Conservation (phyloP, 2,888 invertebrate species). For the Xestia c-nigrum region DNA sequence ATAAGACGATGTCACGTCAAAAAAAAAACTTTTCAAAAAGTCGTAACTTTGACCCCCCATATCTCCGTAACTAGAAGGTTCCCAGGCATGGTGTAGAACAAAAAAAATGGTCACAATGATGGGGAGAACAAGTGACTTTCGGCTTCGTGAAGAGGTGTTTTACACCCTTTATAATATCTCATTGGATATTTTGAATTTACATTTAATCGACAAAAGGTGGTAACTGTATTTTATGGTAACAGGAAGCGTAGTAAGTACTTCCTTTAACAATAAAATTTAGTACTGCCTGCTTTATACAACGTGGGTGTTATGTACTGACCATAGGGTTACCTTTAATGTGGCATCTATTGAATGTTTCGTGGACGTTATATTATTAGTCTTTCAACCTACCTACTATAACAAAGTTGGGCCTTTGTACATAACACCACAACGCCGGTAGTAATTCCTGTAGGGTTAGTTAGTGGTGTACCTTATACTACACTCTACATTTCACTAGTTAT, state of each 20-base stretch:
- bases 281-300: conserved; percentile 5
- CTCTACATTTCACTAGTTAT: background rate
- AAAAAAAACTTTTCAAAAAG: no score
- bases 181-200: background rate
- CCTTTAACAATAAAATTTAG: conserved; percentile 27
- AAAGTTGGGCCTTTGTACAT: background rate
- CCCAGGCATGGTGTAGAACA: no score
- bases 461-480: background rate
- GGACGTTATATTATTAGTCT: background rate
- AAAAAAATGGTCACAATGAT: no score
- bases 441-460: background rate
- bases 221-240: conserved; percentile 3
- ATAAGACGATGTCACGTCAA: no score
- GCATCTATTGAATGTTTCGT: background rate
- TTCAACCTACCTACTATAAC: background rate
- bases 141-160: no score
- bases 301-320: conserved; percentile 13
- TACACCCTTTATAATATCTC: background rate
- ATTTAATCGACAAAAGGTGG: background rate
- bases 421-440: background rate
- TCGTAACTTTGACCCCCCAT: no score
- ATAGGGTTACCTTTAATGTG: background rate
- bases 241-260: conserved; percentile 26
- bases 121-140: no score
- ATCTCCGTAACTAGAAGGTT: no score